Evolutionary conservation across 2,888 invertebrate genomes (phyloP).

Genomic region (Choreutis nemorana): DNA sequence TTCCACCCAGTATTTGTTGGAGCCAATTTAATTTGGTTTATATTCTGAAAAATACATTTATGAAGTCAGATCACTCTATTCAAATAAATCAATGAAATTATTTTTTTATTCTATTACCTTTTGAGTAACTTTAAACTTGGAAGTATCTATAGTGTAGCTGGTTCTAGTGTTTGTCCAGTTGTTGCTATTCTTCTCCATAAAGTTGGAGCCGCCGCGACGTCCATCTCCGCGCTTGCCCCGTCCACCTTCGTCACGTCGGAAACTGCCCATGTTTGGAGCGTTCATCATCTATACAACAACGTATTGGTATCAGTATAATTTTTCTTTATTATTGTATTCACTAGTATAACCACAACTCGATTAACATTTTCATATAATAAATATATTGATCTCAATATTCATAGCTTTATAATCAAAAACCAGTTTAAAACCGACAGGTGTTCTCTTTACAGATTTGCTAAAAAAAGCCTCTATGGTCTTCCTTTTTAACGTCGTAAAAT

Average conservation of each 20-base stretch:
- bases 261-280: conserved; percentile 34
- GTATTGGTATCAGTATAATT: too few relatives aligned
- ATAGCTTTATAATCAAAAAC: too few relatives aligned
- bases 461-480: too few relatives aligned
- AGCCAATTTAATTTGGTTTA: conserved; percentile 44
- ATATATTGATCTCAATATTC: too few relatives aligned
- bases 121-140: conserved; percentile 48
- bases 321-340: too few relatives aligned
- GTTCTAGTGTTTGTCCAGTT: conserved; percentile 33
- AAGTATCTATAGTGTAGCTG: conserved; percentile 42
- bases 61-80: too few relatives aligned
- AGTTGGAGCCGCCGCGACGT: conserved; percentile 33
- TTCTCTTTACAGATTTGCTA: too few relatives aligned
- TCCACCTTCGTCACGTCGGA: conserved; percentile 69
- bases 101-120: neutral
- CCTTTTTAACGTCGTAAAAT: too few relatives aligned
- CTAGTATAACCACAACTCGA: neutral
- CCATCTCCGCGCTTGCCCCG: conserved; percentile 46
- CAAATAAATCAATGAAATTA: conserved; percentile 2
- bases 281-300: conserved; percentile 39
- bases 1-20: conserved; percentile 44
- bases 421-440: too few relatives aligned
- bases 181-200: conserved; percentile 33
- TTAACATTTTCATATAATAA: too few relatives aligned
- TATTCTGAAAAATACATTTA: conserved; percentile 41